These are phyloP conservation scores for Recurvirostra avosetta DNA, from an alignment of 2,113 vertebrate genomes.

Conservation along the genomic window DNA sequence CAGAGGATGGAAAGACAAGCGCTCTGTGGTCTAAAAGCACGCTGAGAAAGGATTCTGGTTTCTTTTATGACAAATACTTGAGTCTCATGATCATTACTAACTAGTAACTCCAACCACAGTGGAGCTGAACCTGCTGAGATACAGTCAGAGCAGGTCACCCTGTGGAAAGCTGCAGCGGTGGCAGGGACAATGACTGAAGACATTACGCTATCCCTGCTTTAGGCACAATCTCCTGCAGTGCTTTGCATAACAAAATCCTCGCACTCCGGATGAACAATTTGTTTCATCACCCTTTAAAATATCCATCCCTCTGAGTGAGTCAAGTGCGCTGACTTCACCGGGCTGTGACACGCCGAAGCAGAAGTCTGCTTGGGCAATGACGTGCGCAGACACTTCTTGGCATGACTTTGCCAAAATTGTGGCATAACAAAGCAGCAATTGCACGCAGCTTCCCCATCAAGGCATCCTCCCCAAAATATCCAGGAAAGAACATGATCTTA, in stretches of 20 bases:
- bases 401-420: not conserved
- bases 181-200: not conserved
- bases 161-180: not conserved
- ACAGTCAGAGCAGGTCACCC: not conserved
- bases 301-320: not conserved
- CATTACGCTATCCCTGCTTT: not conserved
- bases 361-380: not conserved
- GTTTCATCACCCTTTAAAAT: not conserved
- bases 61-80: not conserved
- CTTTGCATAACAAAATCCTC: conserved; percentile 2
- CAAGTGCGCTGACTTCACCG: not conserved
- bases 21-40: not conserved
- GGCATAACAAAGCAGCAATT: not conserved
- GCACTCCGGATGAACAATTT: not conserved
- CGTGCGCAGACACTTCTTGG: not conserved
- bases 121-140: not conserved
- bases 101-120: not conserved
- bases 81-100: not conserved
- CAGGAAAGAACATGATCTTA: not conserved
- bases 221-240: not conserved
- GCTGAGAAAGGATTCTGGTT: not conserved
- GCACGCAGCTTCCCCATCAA: not conserved
- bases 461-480: not conserved
- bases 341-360: not conserved
- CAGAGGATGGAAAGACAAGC: not conserved